Conservation (phyloP, 2,888 invertebrate species). For the Drosophila borborema region DNA sequence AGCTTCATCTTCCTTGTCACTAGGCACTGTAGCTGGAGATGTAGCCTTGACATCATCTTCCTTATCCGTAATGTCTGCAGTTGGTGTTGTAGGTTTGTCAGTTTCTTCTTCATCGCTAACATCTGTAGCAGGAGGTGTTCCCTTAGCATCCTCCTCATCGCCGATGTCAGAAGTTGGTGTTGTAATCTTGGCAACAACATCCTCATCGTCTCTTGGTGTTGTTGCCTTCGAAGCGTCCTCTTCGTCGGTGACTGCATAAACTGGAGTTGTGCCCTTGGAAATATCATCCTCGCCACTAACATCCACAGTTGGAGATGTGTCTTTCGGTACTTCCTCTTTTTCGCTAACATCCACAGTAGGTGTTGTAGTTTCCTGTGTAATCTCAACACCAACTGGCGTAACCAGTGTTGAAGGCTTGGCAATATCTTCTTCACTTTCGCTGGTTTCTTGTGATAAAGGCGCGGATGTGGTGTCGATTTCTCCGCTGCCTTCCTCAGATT, state of each 20-base stretch:
- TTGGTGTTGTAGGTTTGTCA: conserved; percentile 18
- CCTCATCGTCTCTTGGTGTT: conserved; percentile 5
- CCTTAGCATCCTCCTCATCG: conserved; percentile 16
- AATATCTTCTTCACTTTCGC: conserved; percentile 31
- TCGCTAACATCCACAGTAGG: neutral
- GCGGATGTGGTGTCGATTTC: conserved; percentile 30
- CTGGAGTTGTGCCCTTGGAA: conserved; percentile 9
- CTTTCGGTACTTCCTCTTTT: conserved; percentile 5
- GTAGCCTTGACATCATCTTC: conserved; percentile 6
- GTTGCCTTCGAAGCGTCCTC: conserved; percentile 15
- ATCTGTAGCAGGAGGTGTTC: neutral
- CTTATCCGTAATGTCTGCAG: conserved; percentile 9
- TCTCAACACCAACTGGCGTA: neutral
- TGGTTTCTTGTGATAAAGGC: conserved; percentile 35
- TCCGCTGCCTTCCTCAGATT: conserved; percentile 34
- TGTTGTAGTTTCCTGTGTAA: neutral
- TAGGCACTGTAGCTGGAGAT: neutral
- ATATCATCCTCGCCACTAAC: neutral
- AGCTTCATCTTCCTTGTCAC: conserved; percentile 1
- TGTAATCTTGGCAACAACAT: conserved; percentile 10
- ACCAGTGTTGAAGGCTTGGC: conserved; percentile 25
- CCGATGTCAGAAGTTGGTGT: conserved; percentile 19
- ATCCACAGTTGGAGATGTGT: conserved; percentile 14
- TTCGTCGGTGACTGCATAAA: neutral
- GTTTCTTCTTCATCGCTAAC: conserved; percentile 9